Base-by-base conservation (phyloP, 1,140 invertebrate species). In the Phymorhynchus buccinoides region DNA sequence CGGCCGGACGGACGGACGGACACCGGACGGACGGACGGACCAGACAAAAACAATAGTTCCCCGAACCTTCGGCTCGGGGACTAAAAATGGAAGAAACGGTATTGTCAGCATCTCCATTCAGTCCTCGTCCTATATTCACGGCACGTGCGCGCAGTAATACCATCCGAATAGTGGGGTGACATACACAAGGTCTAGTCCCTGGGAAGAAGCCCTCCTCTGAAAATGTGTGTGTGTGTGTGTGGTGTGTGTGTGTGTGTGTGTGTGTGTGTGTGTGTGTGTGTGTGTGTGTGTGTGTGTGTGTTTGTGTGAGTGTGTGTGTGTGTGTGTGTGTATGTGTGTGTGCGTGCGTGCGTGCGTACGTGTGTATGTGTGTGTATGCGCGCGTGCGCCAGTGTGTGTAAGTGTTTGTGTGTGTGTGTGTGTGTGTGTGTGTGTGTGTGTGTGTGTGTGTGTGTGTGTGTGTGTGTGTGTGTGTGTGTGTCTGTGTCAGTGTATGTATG, bases 401-500 rank as follows among this genome's bases (percentile, higher is more conserved):
- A 22, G 56, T 22, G 18, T 62, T 12, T 62, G 56, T 62, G 0
- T 14, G 56, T 62, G 56, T 22, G 56, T 62, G 56, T 62, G 56
- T 22, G 56, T 62, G 56, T 62, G 18, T 62, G 56, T 62, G 56
- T 62, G 56, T 62, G 56, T 62, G 56, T 62, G 56, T 62, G 56
- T 62, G 56, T 62, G 18, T 62, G 56, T 27, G 56, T 62, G 56
- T 3, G 56, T 62, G 56, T 27, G 56, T 62, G 56, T 62, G 56
- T 22, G 18, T 62, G 12, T 62, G 56, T 62, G 0, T 14, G 56
- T 62, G 56, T 14, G 56, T 62, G 22, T 9, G 12, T 62, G 56
- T 27, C 18, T 62, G 56, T 62, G 22, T 62, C 12, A 27, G 56
- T 62, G 56, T 22, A 27, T 62, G 6, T 27, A 52, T 14, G 22